These are phyloP conservation scores for Eumacrocentrus americanus DNA, from an alignment of 2,888 invertebrate genomes.

Conservation along the genomic window DNA sequence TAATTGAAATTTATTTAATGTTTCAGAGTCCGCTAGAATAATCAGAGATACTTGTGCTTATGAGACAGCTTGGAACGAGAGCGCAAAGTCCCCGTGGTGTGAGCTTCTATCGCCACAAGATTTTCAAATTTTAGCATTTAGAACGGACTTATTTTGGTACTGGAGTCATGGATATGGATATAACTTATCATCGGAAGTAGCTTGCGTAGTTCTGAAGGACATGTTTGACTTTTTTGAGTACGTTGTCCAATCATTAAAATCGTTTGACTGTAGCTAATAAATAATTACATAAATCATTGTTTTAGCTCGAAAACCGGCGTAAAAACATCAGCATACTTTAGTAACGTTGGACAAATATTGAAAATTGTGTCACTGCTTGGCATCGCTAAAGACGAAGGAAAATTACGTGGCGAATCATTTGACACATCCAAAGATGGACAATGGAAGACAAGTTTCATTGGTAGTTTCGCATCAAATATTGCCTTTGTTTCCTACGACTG, in stretches of 20 bases:
- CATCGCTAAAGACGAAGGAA: background rate
- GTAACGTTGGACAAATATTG: background rate
- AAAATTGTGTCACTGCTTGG: background rate
- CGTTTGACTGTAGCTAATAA: background rate
- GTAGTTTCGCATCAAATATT: background rate
- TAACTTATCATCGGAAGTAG: conserved; percentile 74
- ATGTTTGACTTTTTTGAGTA: conserved; percentile 75
- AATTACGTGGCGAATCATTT: background rate
- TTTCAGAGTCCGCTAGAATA: background rate
- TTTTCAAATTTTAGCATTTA: conserved; percentile 74
- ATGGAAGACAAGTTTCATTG: background rate
- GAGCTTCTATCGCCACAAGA: background rate
- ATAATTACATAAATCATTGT: background rate
- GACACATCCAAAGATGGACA: background rate
- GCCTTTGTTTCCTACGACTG: background rate
- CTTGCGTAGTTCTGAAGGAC: conserved; percentile 76
- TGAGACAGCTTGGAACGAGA: background rate
- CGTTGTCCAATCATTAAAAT: conserved; percentile 44
- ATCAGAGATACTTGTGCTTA: background rate
- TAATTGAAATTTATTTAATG: background rate
- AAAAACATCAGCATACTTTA: background rate
- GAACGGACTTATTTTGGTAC: conserved; percentile 78
- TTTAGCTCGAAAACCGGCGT: background rate
- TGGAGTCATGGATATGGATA: conserved; percentile 84
- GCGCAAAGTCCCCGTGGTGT: background rate